These are phyloP conservation scores for Ceuthmochares aereus DNA, from an alignment of 2,113 vertebrate species.

Conservation along the genomic window DNA sequence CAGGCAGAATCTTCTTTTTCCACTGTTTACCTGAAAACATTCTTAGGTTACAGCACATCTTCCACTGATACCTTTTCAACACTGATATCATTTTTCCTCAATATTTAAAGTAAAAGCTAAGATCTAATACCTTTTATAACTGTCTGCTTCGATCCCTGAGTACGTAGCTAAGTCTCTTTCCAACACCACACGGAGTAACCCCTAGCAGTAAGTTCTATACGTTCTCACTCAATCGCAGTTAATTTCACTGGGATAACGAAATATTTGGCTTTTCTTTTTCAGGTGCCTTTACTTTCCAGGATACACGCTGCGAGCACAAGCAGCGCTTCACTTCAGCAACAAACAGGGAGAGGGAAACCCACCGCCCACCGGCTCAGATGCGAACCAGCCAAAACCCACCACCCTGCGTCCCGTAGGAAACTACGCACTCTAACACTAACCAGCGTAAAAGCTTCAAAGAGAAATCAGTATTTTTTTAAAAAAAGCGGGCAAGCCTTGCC, in stretches of 20 bases:
- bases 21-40: background rate
- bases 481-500: background rate
- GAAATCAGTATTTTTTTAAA: rapidly evolving
- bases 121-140: background rate
- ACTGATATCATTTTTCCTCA: background rate
- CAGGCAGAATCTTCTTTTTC: background rate
- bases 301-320: rapidly evolving
- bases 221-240: background rate
- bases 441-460: background rate
- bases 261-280: background rate
- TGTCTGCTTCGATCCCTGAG: no score
- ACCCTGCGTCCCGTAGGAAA: no score
- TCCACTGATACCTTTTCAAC: background rate
- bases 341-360: background rate
- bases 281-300: background rate
- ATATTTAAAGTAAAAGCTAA: background rate
- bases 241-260: background rate
- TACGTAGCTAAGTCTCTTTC: background rate
- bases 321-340: background rate
- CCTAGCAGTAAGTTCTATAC: background rate
- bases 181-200: background rate
- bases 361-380: background rate
- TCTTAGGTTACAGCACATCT: background rate
- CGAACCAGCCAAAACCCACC: rapidly evolving
- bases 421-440: rapidly evolving